Base-by-base conservation (phyloP, 2,797 vertebrate genomes). In the Anas bernieri region DNA sequence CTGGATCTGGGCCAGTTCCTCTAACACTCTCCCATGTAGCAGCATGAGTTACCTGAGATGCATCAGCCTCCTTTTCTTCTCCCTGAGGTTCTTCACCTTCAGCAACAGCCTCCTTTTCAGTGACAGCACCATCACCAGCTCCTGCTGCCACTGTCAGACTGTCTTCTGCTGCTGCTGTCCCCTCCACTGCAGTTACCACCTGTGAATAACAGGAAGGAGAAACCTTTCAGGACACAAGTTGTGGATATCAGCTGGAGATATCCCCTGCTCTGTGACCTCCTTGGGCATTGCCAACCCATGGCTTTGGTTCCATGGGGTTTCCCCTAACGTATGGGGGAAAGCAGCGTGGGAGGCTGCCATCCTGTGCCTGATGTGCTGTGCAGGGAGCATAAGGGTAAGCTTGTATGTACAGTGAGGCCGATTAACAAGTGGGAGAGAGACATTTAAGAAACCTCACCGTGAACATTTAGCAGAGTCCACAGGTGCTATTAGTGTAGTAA, bases 31-130 rank as follows among this genome's bases (percentile, higher is more conserved):
- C 18, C 55, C 3, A 0, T 43, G 43, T 35, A 59, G 28, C 2
- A 11, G 54, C 41, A 21, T 3, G 39, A 68, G 30, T 73, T 94
- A 98, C 98, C 97, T 97, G 98, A 87, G 92, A 67, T 7, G 31
- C 31, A 9, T 84, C 92, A 58, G 54, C 43, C 17, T 94, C 97
- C 9, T 83, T 70, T 79, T 96, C 97, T 93, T 97, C 97, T 83
- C 50, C 79, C 39, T 88, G 78, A 91, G 75, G 30, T 88, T 79
- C 91, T 33, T 94, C 97, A n/a, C 77, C 23, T 43, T 96, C 97
- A 45, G 21, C 52, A 52, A 64, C 46, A 35, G 79, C 66, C 10
- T 90, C 48, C 43, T 83, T 70, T 46, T 94, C 94, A 6, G 43
- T 9, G 13, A 87, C 75, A 12, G 58, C 7, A 1, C n/a, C 74